Evolutionary conservation across 2,888 invertebrate genomes (phyloP).

Genomic region (Chalcis sispes): DNA sequence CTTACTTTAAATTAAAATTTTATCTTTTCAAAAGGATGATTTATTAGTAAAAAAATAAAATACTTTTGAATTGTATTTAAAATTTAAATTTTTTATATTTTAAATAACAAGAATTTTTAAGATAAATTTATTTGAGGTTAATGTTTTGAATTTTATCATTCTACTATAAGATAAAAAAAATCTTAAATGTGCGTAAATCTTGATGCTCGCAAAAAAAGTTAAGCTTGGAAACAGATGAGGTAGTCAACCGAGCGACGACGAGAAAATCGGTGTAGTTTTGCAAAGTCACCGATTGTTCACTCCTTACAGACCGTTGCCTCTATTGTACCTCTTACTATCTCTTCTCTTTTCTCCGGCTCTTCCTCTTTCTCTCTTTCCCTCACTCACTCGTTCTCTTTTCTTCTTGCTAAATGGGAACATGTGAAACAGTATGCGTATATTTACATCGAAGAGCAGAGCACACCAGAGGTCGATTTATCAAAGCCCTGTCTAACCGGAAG

Average conservation of each 20-base stretch:
- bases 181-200: slow-evolving; percentile 22
- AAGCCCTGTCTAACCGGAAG: slow-evolving; percentile 33
- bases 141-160: no score
- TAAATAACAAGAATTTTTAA: not conserved
- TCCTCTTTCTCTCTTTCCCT: not conserved
- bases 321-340: slow-evolving; percentile 16
- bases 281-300: slow-evolving; percentile 44
- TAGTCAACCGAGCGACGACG: slow-evolving; percentile 5
- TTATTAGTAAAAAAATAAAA: no score
- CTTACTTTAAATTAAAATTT: no score
- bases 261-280: slow-evolving; percentile 43
- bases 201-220: not conserved
- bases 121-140: no score
- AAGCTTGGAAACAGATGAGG: not conserved
- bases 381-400: not conserved
- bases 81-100: not conserved
- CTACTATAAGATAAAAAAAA: not conserved
- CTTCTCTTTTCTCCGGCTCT: not conserved
- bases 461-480: slow-evolving; percentile 23
- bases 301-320: slow-evolving; percentile 38
- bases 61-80: not conserved
- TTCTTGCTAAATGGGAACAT: not conserved
- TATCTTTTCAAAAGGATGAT: no score
- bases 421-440: not conserved
- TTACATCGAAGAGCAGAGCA: not conserved